Conservation (phyloP, 2,113 vertebrate genomes). For the Stegastes partitus region DNA sequence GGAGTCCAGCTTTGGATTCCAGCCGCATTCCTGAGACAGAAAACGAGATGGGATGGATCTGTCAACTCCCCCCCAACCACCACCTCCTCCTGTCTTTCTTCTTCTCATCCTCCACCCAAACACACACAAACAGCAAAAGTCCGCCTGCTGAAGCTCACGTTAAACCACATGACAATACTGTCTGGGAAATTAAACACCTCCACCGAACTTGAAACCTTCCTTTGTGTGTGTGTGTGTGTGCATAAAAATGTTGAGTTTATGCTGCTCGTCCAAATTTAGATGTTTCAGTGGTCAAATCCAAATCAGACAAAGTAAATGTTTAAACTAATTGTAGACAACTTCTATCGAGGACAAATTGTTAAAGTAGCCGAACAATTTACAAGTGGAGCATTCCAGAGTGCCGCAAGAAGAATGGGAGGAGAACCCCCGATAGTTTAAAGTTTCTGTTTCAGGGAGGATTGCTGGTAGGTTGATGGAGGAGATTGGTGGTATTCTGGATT, state of each 20-base stretch:
- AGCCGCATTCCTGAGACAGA: conserved; percentile 74
- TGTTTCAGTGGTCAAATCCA: conserved; percentile 32
- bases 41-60: conserved; percentile 70
- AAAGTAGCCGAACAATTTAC: conserved; percentile 35
- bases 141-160: conserved; percentile 50
- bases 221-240: background rate
- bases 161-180: conserved; percentile 48
- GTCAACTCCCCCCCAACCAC: conserved; percentile 68
- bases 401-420: conserved; percentile 6
- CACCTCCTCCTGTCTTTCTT: conserved; percentile 39
- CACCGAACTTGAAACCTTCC: conserved; percentile 16
- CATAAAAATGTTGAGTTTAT: conserved; percentile 11
- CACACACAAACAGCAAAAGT: conserved; percentile 18
- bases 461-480: background rate
- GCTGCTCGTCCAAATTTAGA: conserved; percentile 32
- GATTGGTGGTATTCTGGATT: background rate
- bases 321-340: conserved; percentile 32
- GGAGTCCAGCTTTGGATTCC: conserved; percentile 74
- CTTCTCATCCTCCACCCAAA: conserved; percentile 44
- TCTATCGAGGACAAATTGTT: conserved; percentile 33
- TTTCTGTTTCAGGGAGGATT: background rate
- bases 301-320: conserved; percentile 57
- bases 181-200: conserved; percentile 46
- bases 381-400: conserved; percentile 16
- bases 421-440: conserved; percentile 16